phyloP scores from a whole-genome alignment of 2,113 vertebrate species.

The Petroica traversi region DNA sequence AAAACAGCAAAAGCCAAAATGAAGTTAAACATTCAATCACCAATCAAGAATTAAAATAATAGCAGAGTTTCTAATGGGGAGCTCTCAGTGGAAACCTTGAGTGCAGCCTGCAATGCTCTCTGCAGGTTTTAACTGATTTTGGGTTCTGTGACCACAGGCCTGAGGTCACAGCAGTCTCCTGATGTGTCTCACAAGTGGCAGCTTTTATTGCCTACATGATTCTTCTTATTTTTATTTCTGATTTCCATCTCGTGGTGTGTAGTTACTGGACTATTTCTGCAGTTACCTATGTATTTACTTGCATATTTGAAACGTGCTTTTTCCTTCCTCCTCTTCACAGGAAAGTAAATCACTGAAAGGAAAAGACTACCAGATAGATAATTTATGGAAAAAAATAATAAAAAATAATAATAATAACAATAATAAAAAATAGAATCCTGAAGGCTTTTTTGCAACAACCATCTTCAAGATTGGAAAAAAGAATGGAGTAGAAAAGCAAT shows the following conservation, averaged over 20 bases:
- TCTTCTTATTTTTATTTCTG: neutral
- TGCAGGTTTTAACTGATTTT: conserved; percentile 1
- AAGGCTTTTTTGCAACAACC: neutral
- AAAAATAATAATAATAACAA: neutral
- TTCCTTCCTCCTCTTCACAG: neutral
- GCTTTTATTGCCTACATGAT: conserved; percentile 3
- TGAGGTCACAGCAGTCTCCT: neutral
- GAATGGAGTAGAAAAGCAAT: conserved; percentile 47
- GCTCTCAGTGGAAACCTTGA: neutral
- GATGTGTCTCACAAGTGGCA: neutral
- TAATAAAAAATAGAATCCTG: neutral
- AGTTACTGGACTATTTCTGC: neutral
- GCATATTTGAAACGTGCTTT: neutral
- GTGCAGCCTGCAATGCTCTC: neutral
- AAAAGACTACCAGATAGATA: neutral
- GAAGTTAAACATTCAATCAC: conserved; percentile 8
- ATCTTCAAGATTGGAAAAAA: conserved; percentile 46
- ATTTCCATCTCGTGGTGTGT: neutral
- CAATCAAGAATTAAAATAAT: conserved; percentile 6
- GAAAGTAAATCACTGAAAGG: neutral
- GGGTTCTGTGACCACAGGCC: neutral
- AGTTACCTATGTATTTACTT: neutral
- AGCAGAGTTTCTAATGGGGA: neutral
- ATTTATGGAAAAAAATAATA: neutral
- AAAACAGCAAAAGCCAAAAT: neutral